These are phyloP conservation scores for Agriopis marginaria DNA, from an alignment of 2,888 invertebrate species.

Conservation along the genomic window DNA sequence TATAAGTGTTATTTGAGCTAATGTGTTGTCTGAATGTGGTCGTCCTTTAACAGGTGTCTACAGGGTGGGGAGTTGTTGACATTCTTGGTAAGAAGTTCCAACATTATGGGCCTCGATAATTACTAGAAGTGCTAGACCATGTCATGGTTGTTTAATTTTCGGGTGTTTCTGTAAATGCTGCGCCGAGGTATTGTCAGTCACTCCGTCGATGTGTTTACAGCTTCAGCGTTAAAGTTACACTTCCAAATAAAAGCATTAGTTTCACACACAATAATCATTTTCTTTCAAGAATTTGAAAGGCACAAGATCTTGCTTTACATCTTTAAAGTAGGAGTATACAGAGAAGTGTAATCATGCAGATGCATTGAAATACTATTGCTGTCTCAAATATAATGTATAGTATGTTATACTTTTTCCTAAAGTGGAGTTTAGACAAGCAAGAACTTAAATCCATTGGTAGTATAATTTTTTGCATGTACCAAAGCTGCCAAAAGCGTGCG, in stretches of 20 bases:
- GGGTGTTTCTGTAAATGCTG: neutral
- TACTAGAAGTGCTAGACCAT: too few species aligned
- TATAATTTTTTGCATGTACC: neutral
- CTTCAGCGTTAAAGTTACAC: neutral
- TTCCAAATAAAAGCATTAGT: neutral
- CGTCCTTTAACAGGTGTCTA: neutral
- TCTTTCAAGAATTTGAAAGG: neutral
- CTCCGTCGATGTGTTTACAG: neutral
- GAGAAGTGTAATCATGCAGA: constrained; percentile 11
- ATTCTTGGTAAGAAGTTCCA: too few species aligned
- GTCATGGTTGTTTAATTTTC: neutral
- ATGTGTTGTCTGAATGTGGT: neutral
- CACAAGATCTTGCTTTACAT: neutral
- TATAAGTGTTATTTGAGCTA: neutral
- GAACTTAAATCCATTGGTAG: neutral
- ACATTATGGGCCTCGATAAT: too few species aligned
- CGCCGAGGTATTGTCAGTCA: neutral
- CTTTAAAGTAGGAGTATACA: neutral
- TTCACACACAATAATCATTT: neutral
- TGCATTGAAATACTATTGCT: constrained; percentile 18
- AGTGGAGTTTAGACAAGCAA: neutral
- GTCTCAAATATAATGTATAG: constrained; percentile 29
- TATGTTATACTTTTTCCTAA: neutral
- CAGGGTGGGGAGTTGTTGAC: too few species aligned
- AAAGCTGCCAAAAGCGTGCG: neutral